Evolutionary conservation across 1,140 invertebrate species (phyloP), one percentile per base, ranked within the genome.

Genomic region (Temnothorax curvispinosus): DNA sequence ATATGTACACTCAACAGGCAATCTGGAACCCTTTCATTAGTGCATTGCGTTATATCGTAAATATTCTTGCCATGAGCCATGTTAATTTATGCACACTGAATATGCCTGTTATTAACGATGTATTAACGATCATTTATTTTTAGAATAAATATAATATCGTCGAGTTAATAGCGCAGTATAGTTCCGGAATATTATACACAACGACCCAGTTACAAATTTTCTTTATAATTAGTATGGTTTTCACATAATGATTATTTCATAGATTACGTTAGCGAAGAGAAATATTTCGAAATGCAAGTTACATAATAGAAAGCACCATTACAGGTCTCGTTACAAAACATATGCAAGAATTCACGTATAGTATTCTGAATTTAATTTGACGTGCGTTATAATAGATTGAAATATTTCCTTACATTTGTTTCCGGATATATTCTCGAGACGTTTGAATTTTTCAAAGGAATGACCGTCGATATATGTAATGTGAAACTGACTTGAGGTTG

Each of bases 401-500:
- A 67, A 65, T 21, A 80, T 80, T 80, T 67, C 9, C 32, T 78
- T 38, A 47, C 15, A 3, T 64, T 44, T 6, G 47, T 69, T 69
- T 50, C 7, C n/a, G n/a, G 6, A n/a, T n/a, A 58, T 64, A 58
- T 64, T 27, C 11, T 65, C 13, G 3, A 65, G 41, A 52, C 18
- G 64, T 35, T 47, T 47, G 58, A 65, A 27, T 78, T 65, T 80
- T 58, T 38, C 15, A 13, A 62, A 35, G 44, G 13, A 67, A 52
- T 41, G 21, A 15, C 11, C 18, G 38, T 15, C n/a, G 4, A 54
- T 47, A 2, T 47, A 54, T 47, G 0, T 47, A 54, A 58, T 54
- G 74, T 65, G 69, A 87, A 90, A 52, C 58, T 82, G 50, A n/a
- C 32, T 6, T 5, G 11, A 38, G 50, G 50, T 32, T 32, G 76